Conservation (phyloP, 2,888 invertebrate species). For the Latrodectus hesperus region DNA sequence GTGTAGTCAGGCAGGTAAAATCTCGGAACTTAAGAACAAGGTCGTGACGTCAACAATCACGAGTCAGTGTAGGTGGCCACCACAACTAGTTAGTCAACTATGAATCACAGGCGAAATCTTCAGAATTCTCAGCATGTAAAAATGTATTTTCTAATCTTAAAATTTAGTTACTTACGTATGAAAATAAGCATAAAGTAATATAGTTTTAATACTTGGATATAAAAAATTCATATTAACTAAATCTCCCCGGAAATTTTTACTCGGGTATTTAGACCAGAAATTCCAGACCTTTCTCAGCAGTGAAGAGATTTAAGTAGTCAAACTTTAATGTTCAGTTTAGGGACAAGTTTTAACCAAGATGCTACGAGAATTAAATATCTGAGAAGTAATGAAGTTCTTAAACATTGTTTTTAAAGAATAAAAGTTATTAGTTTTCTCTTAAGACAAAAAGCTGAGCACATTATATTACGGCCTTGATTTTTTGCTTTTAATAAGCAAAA, state of each 20-base stretch:
- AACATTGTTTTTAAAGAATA: too few species aligned
- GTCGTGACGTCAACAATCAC: slow-evolving; percentile 61
- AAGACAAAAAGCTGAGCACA: too few species aligned
- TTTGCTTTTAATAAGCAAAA: too few species aligned
- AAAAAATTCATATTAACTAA: not conserved
- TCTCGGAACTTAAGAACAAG: slow-evolving; percentile 59
- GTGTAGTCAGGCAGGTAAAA: slow-evolving; percentile 45
- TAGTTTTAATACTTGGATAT: not conserved
- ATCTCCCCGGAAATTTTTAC: not conserved
- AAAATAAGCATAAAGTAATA: not conserved
- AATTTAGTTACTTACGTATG: not conserved
- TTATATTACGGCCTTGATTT: too few species aligned
- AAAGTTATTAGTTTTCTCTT: too few species aligned
- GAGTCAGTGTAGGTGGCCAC: slow-evolving; percentile 57
- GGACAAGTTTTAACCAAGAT: too few species aligned
- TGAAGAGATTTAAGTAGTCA: too few species aligned
- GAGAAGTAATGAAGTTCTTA: too few species aligned
- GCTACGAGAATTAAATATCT: too few species aligned
- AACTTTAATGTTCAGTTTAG: too few species aligned
- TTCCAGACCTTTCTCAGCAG: not conserved
- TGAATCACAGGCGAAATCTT: slow-evolving; percentile 11
- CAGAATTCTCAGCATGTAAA: not conserved
- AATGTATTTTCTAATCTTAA: not conserved
- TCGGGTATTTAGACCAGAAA: not conserved
- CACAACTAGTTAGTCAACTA: slow-evolving; percentile 61